Evolutionary conservation across 1,140 invertebrate genomes (phyloP).

Genomic region (Goniozus legneri): DNA sequence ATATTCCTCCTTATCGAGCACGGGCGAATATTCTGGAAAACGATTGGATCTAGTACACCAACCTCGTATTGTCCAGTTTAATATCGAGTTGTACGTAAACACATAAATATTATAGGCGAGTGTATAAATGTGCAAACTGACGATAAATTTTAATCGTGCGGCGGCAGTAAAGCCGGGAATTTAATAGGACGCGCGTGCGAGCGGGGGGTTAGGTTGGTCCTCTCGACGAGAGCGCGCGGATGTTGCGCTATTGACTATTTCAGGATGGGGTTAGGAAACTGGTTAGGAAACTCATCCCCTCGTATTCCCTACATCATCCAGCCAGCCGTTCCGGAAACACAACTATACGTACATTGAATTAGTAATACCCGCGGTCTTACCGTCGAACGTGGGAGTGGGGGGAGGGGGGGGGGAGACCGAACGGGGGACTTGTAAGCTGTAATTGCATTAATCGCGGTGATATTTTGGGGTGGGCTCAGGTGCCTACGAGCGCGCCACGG

Average conservation of each 20-base stretch:
- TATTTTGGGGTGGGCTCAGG: slow-evolving; percentile 54
- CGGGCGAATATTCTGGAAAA: no score
- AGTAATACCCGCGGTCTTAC: slow-evolving; percentile 34
- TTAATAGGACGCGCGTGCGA: no score
- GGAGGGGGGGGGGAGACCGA: no score
- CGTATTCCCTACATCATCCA: neutral
- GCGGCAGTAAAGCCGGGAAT: no score
- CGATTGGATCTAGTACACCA: no score
- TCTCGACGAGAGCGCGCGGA: no score
- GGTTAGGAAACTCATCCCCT: neutral
- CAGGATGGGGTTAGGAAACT: slow-evolving; percentile 1
- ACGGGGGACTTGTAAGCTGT: slow-evolving; percentile 53
- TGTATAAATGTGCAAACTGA: neutral
- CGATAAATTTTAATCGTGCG: neutral
- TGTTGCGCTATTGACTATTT: neutral
- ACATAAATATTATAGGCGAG: no score
- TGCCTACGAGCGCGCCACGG: slow-evolving; percentile 41
- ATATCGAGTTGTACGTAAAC: no score
- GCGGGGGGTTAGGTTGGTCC: no score
- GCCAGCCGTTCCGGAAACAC: slow-evolving; percentile 20
- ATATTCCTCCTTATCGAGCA: no score
- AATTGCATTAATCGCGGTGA: slow-evolving; percentile 54
- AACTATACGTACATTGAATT: slow-evolving; percentile 32
- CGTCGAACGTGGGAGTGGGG: no score
- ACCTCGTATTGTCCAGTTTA: no score